These are phyloP conservation scores for Aphidius colemani DNA, from an alignment of 2,888 invertebrate genomes.

Conservation along the genomic window DNA sequence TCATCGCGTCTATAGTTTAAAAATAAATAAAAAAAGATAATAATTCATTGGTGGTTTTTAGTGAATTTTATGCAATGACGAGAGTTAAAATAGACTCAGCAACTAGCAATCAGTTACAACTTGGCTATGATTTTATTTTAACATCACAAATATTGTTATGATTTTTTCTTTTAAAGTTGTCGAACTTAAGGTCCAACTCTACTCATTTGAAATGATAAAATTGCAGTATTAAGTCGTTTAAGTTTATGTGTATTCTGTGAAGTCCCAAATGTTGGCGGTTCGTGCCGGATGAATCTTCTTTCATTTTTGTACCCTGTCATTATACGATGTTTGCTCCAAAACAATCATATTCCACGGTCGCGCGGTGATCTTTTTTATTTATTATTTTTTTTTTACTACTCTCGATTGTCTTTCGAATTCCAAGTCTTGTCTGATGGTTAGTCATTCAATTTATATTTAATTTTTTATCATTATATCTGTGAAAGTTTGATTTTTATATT, in stretches of 20 bases:
- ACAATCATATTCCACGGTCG: slow-evolving; percentile 53
- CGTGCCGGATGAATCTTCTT: slow-evolving; percentile 39
- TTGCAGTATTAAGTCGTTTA: slow-evolving; percentile 60
- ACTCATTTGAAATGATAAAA: slow-evolving; percentile 57
- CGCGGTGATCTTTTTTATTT: slow-evolving; percentile 41
- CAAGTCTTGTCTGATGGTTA: slow-evolving; percentile 31
- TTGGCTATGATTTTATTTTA: slow-evolving; percentile 58
- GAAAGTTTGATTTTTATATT: slow-evolving; percentile 6
- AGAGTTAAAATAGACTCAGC: slow-evolving; percentile 6
- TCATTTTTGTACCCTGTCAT: slow-evolving; percentile 51
- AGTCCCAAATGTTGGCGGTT: slow-evolving; percentile 49
- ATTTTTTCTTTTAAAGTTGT: slow-evolving; percentile 18
- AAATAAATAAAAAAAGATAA: slow-evolving; percentile 10
- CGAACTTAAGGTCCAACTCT: slow-evolving; percentile 27
- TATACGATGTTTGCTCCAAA: slow-evolving; percentile 55
- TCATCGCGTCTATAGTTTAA: background rate
- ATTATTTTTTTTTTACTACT: slow-evolving; percentile 18
- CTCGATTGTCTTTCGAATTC: slow-evolving; percentile 35
- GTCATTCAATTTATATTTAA: slow-evolving; percentile 31
- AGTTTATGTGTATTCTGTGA: slow-evolving; percentile 61
- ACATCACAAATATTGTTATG: slow-evolving; percentile 52
- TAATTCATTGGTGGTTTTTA: background rate
- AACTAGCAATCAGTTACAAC: slow-evolving; percentile 49
- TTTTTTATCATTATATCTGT: slow-evolving; percentile 25
- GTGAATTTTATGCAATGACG: slow-evolving; percentile 28